Evolutionary conservation across 2,797 vertebrate genomes (phyloP).

Genomic region (Semotilus atromaculatus): DNA sequence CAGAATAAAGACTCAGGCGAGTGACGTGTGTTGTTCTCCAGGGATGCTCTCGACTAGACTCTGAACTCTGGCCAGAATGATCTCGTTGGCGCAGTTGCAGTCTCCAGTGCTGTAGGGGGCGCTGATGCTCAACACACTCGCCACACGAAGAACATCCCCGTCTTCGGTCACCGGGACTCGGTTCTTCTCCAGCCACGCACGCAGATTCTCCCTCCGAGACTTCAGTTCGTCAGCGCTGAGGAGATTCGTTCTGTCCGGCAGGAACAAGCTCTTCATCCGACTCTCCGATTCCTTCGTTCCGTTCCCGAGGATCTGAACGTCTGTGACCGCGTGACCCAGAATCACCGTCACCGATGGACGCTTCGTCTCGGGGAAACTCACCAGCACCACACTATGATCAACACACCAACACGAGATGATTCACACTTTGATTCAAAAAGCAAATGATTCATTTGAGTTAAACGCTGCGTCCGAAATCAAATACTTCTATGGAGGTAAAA

Average conservation of each 20-base stretch:
- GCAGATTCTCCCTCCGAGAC: constrained; percentile 71
- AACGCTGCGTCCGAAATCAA: fast-evolving
- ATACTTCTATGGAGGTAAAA: too few species aligned
- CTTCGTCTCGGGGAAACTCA: constrained; percentile 74
- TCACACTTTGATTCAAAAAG: not conserved
- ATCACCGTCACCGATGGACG: constrained; percentile 74
- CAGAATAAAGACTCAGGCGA: not conserved
- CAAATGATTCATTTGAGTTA: not conserved
- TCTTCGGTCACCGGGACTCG: constrained; percentile 85
- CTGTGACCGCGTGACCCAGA: constrained; percentile 86
- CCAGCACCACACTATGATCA: constrained; percentile 82
- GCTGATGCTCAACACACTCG: constrained; percentile 81
- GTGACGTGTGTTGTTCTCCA: not conserved
- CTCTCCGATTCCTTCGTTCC: constrained; percentile 67
- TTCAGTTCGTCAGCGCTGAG: constrained; percentile 75
- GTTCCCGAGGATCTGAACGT: constrained; percentile 79
- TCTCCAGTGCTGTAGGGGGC: constrained; percentile 86
- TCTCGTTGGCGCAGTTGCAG: constrained; percentile 89
- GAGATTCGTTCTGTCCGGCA: constrained; percentile 51
- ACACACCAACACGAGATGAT: not conserved
- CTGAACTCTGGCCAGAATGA: constrained; percentile 88
- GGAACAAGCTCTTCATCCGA: constrained; percentile 74
- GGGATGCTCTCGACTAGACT: constrained; percentile 74
- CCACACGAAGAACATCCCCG: constrained; percentile 81
- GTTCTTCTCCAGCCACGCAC: constrained; percentile 87